phyloP scores from a whole-genome alignment of 23 tunicate species.

The Ascidia mentula region DNA sequence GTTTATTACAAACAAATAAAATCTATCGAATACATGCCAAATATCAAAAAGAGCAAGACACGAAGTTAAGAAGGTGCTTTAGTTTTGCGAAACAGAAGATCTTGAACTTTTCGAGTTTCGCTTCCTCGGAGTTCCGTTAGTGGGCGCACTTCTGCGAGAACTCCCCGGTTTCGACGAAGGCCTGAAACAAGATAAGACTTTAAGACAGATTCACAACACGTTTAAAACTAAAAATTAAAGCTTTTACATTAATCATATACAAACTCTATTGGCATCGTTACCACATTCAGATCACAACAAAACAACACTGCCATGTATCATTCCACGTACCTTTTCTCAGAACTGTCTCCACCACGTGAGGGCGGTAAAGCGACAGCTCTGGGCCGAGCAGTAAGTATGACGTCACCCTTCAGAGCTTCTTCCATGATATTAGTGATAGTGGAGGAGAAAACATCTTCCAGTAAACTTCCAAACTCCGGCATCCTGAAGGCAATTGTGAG shows the following conservation, averaged over 20 bases:
- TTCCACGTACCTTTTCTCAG: background rate
- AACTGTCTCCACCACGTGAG: conserved; percentile 19
- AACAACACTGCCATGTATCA: too few relatives aligned
- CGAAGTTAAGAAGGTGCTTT: too few relatives aligned
- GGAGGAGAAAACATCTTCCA: conserved; percentile 65
- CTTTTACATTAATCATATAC: too few relatives aligned
- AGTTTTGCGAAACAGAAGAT: background rate
- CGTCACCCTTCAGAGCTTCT: conserved; percentile 89
- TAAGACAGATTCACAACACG: background rate
- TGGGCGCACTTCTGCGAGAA: background rate
- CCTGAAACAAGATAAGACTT: background rate
- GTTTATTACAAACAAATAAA: too few relatives aligned
- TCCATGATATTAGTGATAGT: conserved; percentile 81
- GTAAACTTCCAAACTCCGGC: conserved; percentile 55
- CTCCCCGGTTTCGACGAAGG: background rate
- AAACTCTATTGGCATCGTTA: too few relatives aligned
- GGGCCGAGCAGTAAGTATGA: conserved; percentile 79
- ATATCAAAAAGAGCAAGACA: too few relatives aligned
- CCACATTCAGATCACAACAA: too few relatives aligned
- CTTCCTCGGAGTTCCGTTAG: background rate
- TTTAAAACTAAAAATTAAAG: too few relatives aligned
- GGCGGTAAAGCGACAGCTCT: conserved; percentile 93
- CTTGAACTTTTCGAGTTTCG: background rate
- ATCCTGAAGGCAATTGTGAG: too few relatives aligned
- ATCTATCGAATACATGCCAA: too few relatives aligned